Conservation (phyloP, 2,113 vertebrate genomes). For the Hoplias malabaricus region DNA sequence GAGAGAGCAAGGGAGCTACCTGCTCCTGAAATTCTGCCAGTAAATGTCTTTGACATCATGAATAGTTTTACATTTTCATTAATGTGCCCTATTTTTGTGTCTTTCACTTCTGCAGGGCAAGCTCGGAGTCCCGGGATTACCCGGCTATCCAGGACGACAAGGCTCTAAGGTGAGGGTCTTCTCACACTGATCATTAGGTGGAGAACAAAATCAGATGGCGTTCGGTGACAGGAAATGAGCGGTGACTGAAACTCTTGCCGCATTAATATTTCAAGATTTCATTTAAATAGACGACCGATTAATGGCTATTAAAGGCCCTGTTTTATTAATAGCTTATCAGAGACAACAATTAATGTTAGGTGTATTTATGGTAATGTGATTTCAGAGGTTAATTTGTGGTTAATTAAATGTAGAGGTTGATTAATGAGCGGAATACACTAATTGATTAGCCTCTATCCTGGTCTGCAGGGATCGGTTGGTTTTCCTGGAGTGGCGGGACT, state of each 20-base stretch:
- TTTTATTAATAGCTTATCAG: constrained; percentile 75
- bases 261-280: constrained; percentile 57
- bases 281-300: constrained; percentile 62
- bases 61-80: neutral
- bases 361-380: constrained; percentile 70
- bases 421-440: constrained; percentile 61
- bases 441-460: constrained; percentile 66
- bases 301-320: constrained; percentile 62
- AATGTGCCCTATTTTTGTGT: neutral
- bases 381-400: constrained; percentile 70
- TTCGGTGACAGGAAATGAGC: constrained; percentile 38
- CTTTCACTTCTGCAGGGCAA: constrained; percentile 68
- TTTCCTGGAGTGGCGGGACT: constrained; percentile 78
- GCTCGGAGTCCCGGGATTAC: constrained; percentile 77
- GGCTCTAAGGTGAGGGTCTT: constrained; percentile 73
- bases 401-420: constrained; percentile 67
- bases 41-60: too few relatives aligned
- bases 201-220: neutral
- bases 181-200: neutral
- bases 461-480: constrained; percentile 82
- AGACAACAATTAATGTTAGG: constrained; percentile 69
- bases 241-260: constrained; percentile 54
- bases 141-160: constrained; percentile 80
- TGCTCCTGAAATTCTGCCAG: too few relatives aligned
- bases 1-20: too few relatives aligned